phyloP scores from a whole-genome alignment of 2,113 vertebrate genomes.

The Rana temporaria region DNA sequence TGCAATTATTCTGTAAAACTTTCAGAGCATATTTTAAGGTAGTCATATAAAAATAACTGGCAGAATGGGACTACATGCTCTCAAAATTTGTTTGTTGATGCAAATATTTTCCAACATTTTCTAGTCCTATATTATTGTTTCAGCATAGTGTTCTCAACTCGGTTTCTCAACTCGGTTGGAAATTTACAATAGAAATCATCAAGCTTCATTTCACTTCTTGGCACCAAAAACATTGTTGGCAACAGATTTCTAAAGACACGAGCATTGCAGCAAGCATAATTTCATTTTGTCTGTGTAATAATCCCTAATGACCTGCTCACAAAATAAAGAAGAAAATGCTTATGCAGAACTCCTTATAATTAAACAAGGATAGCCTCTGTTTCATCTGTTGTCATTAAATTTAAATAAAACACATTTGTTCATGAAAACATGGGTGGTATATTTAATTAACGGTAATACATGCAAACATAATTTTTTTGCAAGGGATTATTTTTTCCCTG shows the following conservation, averaged over 20 bases:
- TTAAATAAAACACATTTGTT: slow-evolving; percentile 40
- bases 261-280: slow-evolving; percentile 48
- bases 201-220: slow-evolving; percentile 55
- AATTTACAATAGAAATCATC: slow-evolving; percentile 46
- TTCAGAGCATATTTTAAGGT: no score
- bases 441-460: slow-evolving; percentile 19
- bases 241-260: slow-evolving; percentile 39
- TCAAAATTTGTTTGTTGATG: slow-evolving; percentile 23
- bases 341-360: slow-evolving; percentile 46
- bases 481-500: slow-evolving; percentile 39
- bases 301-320: slow-evolving; percentile 53
- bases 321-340: slow-evolving; percentile 52
- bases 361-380: slow-evolving; percentile 37
- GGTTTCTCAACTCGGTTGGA: slow-evolving; percentile 36
- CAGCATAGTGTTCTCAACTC: slow-evolving; percentile 39
- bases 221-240: slow-evolving; percentile 36
- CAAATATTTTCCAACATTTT: slow-evolving; percentile 22
- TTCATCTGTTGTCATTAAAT: slow-evolving; percentile 49
- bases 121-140: slow-evolving; percentile 35
- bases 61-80: not conserved
- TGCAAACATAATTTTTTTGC: slow-evolving; percentile 8
- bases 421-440: slow-evolving; percentile 42
- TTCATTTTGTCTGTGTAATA: slow-evolving; percentile 55
- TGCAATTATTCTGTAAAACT: no score
- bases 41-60: not conserved